phyloP scores from a whole-genome alignment of 2,797 vertebrate species.

The Remorina albescens region DNA sequence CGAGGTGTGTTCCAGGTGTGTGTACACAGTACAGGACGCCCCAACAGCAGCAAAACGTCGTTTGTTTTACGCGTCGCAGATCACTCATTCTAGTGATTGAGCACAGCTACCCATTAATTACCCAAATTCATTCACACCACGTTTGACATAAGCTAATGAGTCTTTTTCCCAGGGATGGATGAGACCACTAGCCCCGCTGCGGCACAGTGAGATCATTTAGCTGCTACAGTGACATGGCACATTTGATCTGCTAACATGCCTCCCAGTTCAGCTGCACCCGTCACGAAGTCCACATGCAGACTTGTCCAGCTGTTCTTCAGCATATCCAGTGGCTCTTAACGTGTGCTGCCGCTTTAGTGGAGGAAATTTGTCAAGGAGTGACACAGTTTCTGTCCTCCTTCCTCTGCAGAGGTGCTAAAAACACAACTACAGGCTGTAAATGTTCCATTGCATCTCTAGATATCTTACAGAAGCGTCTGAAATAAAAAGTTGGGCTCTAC shows the following conservation, averaged over 20 bases:
- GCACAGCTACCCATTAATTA: conserved; percentile 45
- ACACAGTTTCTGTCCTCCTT: background rate
- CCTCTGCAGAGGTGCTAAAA: conserved; percentile 3
- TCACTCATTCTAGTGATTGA: conserved; percentile 26
- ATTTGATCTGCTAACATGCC: conserved; percentile 50
- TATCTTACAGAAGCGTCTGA: too few species aligned
- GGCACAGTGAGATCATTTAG: conserved; percentile 42
- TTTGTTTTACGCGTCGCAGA: too few species aligned
- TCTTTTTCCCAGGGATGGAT: conserved; percentile 24
- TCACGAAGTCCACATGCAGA: conserved; percentile 29
- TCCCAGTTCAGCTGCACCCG: conserved; percentile 35
- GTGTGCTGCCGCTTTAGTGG: conserved; percentile 10
- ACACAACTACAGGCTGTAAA: background rate
- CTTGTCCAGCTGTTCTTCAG: conserved; percentile 24
- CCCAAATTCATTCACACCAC: conserved; percentile 19
- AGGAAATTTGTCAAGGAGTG: conserved; percentile 9
- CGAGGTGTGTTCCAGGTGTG: background rate
- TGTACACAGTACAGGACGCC: background rate
- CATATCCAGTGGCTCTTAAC: conserved; percentile 1
- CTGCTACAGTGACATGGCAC: conserved; percentile 36
- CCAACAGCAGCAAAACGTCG: background rate
- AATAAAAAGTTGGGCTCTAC: too few species aligned
- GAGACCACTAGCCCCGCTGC: conserved; percentile 20
- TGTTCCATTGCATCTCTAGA: background rate
- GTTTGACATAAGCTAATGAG: conserved; percentile 51